phyloP scores from a whole-genome alignment of 1,140 invertebrate genomes.

The Marisa cornuarietis region DNA sequence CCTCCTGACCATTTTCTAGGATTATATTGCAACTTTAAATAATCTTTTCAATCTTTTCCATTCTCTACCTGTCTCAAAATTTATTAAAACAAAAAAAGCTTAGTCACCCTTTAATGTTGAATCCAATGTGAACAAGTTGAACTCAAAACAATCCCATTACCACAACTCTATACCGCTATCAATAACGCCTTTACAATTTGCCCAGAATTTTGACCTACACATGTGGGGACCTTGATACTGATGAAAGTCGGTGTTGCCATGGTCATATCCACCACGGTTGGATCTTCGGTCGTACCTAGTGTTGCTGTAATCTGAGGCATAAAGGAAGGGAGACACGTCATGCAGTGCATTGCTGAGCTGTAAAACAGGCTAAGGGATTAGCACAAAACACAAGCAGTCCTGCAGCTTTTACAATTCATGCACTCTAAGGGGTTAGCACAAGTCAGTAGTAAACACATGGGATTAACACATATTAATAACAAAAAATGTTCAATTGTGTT shows the following conservation, averaged over 20 bases:
- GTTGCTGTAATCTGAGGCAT: slow-evolving; percentile 19
- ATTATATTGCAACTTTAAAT: no score
- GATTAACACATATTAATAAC: background rate
- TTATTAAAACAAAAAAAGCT: no score
- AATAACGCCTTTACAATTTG: no score
- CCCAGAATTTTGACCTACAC: slow-evolving; percentile 9
- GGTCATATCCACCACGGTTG: slow-evolving; percentile 19
- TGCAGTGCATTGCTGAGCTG: no score
- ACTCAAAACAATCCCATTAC: no score
- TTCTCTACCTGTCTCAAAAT: no score
- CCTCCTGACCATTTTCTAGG: no score
- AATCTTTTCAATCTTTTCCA: no score
- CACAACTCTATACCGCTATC: no score
- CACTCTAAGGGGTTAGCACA: background rate
- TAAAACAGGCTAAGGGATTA: slow-evolving; percentile 1
- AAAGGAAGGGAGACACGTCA: background rate
- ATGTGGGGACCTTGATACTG: slow-evolving; percentile 15
- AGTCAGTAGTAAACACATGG: background rate
- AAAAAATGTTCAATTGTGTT: background rate
- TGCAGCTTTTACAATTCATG: background rate
- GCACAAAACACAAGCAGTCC: slow-evolving; percentile 1
- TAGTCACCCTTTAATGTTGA: no score
- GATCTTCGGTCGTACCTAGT: slow-evolving; percentile 18
- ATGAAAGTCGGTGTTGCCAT: slow-evolving; percentile 12
- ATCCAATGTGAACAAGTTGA: no score